phyloP scores from a whole-genome alignment of 1,140 invertebrate genomes.

The Danaus plexippus region DNA sequence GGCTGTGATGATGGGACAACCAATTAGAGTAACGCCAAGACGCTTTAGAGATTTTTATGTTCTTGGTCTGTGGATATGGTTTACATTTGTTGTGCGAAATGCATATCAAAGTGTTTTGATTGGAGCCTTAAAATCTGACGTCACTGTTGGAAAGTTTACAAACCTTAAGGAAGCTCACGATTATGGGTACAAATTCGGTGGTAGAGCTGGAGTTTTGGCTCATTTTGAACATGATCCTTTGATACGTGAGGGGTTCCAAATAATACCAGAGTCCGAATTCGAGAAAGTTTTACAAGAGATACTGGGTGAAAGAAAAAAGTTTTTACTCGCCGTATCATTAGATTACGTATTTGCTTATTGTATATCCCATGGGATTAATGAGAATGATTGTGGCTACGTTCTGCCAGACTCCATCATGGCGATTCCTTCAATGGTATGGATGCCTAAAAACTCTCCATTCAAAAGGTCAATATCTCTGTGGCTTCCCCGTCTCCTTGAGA shows the following conservation, averaged over 20 bases:
- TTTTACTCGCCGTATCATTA: conserved; percentile 45
- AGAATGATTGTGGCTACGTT: conserved; percentile 43
- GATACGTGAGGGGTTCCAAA: conserved; percentile 38
- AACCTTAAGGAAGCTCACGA: conserved; percentile 39
- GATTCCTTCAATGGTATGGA: conserved; percentile 49
- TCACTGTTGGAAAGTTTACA: conserved; percentile 30
- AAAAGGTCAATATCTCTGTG: conserved; percentile 28
- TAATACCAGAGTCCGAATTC: conserved; percentile 38
- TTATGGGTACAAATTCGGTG: conserved; percentile 41
- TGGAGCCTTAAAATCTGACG: conserved; percentile 44
- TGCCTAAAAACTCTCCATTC: conserved; percentile 43
- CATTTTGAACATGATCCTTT: conserved; percentile 48
- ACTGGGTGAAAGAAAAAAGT: conserved; percentile 36
- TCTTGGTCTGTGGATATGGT: conserved; percentile 48
- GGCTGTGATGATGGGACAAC: conserved; percentile 48
- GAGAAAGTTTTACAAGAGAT: conserved; percentile 39
- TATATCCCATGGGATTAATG: conserved; percentile 32
- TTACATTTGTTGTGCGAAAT: conserved; percentile 48
- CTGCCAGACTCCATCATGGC: conserved; percentile 52
- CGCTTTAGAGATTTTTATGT: conserved; percentile 55
- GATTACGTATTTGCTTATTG: conserved; percentile 50
- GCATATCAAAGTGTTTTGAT: conserved; percentile 55
- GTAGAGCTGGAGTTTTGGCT: conserved; percentile 35
- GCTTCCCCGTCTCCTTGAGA: conserved; percentile 43
- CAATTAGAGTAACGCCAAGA: conserved; percentile 37